A percentile compares a stretch with the other conserved stretches of the same genome.
phyloP scores from a whole-genome alignment of 2,797 vertebrate species.

The Allenopithecus nigroviridis region DNA sequence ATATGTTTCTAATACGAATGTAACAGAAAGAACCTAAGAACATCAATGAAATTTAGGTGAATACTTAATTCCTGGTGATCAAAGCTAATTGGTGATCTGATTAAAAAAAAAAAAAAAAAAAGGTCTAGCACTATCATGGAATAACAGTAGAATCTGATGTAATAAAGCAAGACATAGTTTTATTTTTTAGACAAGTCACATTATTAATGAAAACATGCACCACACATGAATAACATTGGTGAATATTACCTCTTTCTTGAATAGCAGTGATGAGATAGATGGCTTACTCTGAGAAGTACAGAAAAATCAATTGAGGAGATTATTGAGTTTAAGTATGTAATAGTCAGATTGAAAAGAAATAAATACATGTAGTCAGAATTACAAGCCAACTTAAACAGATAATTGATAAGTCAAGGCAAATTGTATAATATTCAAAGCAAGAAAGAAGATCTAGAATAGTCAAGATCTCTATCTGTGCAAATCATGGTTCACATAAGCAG shows the following conservation, averaged over 20 bases:
- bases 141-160: neutral
- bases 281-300: neutral
- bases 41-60: neutral
- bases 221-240: neutral
- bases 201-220: neutral
- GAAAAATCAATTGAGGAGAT: neutral
- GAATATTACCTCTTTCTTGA: neutral
- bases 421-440: constrained; percentile 3
- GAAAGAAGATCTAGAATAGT: neutral
- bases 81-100: neutral
- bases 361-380: neutral
- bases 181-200: neutral
- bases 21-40: neutral
- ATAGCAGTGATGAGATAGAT: neutral
- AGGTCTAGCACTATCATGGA: neutral
- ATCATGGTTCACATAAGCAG: neutral
- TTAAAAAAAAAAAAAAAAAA: neutral
- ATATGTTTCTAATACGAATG: neutral
- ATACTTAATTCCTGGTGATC: constrained; percentile 12
- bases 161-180: neutral
- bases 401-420: neutral
- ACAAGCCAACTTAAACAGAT: neutral
- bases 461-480: neutral
- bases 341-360: neutral
- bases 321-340: neutral